Evolutionary conservation across 2,113 vertebrate species (phyloP), one percentile per base, ranked within the genome.

Genomic region (Chaetodon auriga): DNA sequence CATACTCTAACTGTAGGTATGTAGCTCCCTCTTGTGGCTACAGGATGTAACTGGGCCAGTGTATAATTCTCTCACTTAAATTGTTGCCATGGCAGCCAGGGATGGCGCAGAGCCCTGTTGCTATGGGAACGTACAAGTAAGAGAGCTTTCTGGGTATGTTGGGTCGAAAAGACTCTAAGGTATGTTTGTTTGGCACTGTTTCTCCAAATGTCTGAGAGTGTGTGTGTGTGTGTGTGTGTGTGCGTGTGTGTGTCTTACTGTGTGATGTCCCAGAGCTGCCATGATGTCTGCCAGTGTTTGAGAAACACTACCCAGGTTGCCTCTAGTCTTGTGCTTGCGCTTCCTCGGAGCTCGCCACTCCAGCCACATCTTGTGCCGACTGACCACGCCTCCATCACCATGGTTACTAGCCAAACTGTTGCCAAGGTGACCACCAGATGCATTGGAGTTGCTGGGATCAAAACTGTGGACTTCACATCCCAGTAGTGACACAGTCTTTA

Each of bases 401-500:
- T 73, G 88, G 92, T 83, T 87, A 91, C 90, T 82, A 16, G 80
- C 88, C 90, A 93, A 91, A 88, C 92, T 81, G 92, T 94, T 92
- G 85, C 92, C 83, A 89, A 71, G 91, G 92, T 66, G 89, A 93
- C 88, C 70, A 75, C 80, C 82, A 61, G 90, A 83, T 69, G 83
- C 71, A 82, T 82, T 77, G 54, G 80, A 82, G 79, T 71, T 86
- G 76, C 93, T 88, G 65, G 94, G 94, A 94, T 95, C 92, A 91
- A 96, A 96, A 76, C 85, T 86, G 90, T 95, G 95, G 80, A 94
- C 92, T 80, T 95, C 90, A 72, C 95, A 95, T 77, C 91, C 93
- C 9, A 92, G 85, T 68, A 72, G 66, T 10, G 69, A 80, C 75
- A 94, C 81, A 5, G 89, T 88, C 87, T 91, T 83, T 35, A 95